Percentiles rank a stretch among this genome's conserved stretches.
Conservation (phyloP, 2,888 invertebrate genomes). For the Coecobrya sp. region DNA sequence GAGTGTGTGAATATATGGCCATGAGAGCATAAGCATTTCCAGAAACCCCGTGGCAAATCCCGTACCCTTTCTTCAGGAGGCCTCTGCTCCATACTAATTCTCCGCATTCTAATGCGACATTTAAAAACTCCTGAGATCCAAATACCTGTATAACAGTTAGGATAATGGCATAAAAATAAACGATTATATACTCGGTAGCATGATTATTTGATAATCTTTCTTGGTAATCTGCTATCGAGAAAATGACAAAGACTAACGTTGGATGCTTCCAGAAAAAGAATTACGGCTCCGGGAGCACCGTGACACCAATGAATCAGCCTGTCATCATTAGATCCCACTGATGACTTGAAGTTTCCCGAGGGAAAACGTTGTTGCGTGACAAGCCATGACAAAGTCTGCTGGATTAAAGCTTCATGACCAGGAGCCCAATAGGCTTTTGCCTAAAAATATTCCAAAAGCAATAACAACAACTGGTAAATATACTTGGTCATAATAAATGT, state of each 20-base stretch:
- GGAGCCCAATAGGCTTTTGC: slow-evolving; percentile 89
- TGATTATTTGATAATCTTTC: slow-evolving; percentile 43
- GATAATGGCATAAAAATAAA: background rate
- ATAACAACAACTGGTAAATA: slow-evolving; percentile 41
- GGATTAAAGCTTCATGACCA: slow-evolving; percentile 89
- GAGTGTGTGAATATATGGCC: slow-evolving; percentile 92
- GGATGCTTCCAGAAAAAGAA: slow-evolving; percentile 91
- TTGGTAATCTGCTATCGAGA: slow-evolving; percentile 4
- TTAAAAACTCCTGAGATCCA: slow-evolving; percentile 91
- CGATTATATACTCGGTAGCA: background rate
- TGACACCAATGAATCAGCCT: slow-evolving; percentile 97
- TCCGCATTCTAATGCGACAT: slow-evolving; percentile 91
- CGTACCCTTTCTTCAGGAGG: slow-evolving; percentile 94
- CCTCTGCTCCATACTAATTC: slow-evolving; percentile 95
- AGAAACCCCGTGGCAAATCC: slow-evolving; percentile 95
- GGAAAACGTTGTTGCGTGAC: slow-evolving; percentile 87
- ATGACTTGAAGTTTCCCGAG: slow-evolving; percentile 89
- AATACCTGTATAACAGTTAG: slow-evolving; percentile 89
- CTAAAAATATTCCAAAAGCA: slow-evolving; percentile 87
- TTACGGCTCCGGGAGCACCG: slow-evolving; percentile 96
- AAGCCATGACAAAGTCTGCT: slow-evolving; percentile 91
- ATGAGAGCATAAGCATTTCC: slow-evolving; percentile 96
- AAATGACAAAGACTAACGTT: slow-evolving; percentile 89
- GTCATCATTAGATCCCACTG: slow-evolving; percentile 91
- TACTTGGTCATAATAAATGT: slow-evolving; percentile 6